Percentiles rank a stretch among this genome's conserved stretches.
These are phyloP conservation scores for Catajapyx aquilonaris DNA, from an alignment of 1,140 invertebrate genomes.

Conservation along the genomic window DNA sequence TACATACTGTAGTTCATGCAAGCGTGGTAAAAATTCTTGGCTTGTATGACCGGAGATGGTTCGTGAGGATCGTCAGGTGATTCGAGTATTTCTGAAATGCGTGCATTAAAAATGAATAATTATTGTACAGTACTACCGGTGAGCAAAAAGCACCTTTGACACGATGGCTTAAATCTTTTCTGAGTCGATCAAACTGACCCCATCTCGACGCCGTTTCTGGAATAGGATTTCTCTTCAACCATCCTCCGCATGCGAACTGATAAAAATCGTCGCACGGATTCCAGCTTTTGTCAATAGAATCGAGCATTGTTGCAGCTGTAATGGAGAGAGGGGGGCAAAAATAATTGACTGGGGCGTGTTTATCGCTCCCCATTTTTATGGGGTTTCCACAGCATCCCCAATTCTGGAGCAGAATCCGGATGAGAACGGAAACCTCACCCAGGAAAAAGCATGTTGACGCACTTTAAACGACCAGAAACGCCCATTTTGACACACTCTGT, in stretches of 20 bases:
- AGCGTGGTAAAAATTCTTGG: slow-evolving; percentile 56
- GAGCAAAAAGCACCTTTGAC: background rate
- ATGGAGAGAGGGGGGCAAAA: no score
- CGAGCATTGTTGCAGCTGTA: slow-evolving; percentile 39
- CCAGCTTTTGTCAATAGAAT: slow-evolving; percentile 49
- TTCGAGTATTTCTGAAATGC: background rate
- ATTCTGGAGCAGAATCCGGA: no score
- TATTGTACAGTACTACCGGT: background rate
- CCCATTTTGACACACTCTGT: no score
- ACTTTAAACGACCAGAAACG: no score
- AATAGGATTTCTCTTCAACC: slow-evolving; percentile 60
- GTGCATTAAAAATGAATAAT: background rate
- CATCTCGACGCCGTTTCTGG: slow-evolving; percentile 24
- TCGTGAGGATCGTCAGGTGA: background rate
- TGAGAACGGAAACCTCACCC: no score
- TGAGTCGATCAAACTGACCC: background rate
- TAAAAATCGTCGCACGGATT: slow-evolving; percentile 86
- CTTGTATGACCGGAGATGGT: slow-evolving; percentile 21
- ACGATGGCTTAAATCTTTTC: background rate
- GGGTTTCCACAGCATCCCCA: no score
- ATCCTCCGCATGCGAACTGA: slow-evolving; percentile 71
- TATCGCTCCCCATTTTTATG: no score
- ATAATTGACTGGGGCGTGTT: no score
- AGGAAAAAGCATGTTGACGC: no score
- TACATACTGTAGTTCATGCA: slow-evolving; percentile 61